Conservation (phyloP, 2,888 invertebrate species). For the Coleophora flavipennella region DNA sequence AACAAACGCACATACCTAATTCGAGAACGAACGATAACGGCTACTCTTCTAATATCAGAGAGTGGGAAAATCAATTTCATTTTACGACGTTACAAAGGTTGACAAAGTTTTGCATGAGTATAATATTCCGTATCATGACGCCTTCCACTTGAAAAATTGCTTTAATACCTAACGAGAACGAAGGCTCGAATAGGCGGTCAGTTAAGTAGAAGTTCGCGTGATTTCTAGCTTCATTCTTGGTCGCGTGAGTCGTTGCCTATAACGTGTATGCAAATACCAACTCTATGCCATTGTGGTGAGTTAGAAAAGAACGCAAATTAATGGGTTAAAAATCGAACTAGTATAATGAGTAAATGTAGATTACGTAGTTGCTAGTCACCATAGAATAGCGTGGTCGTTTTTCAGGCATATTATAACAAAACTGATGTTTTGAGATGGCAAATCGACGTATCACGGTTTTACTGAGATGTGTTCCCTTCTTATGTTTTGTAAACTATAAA, state of each 20-base stretch:
- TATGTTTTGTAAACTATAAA: no score
- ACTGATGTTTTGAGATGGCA: no score
- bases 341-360: no score
- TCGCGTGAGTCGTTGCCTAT: slow-evolving; percentile 21
- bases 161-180: slow-evolving; percentile 7
- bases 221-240: slow-evolving; percentile 12
- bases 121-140: slow-evolving; percentile 14
- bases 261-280: slow-evolving; percentile 22
- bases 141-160: slow-evolving; percentile 17
- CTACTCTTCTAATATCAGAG: slow-evolving; percentile 18
- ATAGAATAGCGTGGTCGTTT: no score
- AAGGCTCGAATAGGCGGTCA: slow-evolving; percentile 16
- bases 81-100: slow-evolving; percentile 4
- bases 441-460: no score
- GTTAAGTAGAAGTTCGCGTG: slow-evolving; percentile 33
- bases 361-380: no score
- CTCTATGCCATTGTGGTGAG: slow-evolving; percentile 8
- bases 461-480: no score
- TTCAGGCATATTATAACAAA: no score
- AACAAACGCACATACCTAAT: slow-evolving; percentile 1
- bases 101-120: slow-evolving; percentile 6
- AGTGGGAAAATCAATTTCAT: slow-evolving; percentile 11
- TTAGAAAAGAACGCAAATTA: no score
- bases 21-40: slow-evolving; percentile 9
- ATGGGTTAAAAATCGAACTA: neutral